A percentile compares a stretch with the other conserved stretches of the same genome.
phyloP scores from a whole-genome alignment of 37 sponge, comb jelly and placozoan genomes.

The Theonella swinhoei region DNA sequence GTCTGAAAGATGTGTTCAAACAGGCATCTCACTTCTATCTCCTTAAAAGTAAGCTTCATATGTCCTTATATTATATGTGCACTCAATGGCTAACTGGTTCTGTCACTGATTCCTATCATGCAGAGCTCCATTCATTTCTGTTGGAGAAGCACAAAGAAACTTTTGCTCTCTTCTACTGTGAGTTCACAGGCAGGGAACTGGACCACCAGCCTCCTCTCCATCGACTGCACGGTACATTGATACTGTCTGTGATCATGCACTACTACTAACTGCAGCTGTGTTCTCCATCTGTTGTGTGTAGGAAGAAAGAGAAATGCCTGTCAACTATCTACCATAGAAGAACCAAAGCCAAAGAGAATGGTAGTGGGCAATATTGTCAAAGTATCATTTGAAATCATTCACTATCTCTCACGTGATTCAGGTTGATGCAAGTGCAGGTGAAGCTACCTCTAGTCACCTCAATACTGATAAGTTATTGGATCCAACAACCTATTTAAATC shows the following conservation, averaged over 20 bases:
- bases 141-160: conserved; percentile 41
- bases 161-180: conserved; percentile 24
- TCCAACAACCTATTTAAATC: conserved; percentile 1
- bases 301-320: conserved; percentile 4
- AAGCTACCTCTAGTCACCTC: background rate
- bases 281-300: background rate
- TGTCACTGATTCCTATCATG: background rate
- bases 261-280: background rate
- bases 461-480: background rate
- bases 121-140: conserved; percentile 32
- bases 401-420: no score
- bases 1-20: conserved; percentile 42
- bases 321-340: no score
- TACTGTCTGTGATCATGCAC: background rate
- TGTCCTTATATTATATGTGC: background rate
- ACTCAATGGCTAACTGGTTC: background rate
- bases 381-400: no score
- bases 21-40: conserved; percentile 34
- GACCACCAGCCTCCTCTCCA: background rate
- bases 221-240: background rate
- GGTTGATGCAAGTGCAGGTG: background rate
- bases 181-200: conserved; percentile 18
- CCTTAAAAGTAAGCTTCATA: conserved; percentile 43
- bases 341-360: background rate
- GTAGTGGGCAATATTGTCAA: background rate